A percentile compares a stretch with the other conserved stretches of the same genome.
These are phyloP conservation scores for Myzus persicae DNA, from an alignment of 1,140 invertebrate species.

Conservation along the genomic window DNA sequence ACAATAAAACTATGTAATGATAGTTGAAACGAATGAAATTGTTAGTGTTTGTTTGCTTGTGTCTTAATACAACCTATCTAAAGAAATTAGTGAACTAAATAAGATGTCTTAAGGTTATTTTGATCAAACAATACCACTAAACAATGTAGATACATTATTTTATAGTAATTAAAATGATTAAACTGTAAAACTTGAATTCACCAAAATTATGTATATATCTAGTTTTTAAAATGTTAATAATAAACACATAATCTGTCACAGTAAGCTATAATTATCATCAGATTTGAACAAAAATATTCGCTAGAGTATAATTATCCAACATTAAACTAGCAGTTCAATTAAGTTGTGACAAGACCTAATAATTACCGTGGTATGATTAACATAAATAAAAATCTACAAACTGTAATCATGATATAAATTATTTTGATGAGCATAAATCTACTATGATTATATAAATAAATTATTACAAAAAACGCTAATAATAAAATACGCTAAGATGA, in stretches of 20 bases:
- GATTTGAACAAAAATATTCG: not conserved
- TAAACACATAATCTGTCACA: not conserved
- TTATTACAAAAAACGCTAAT: not conserved
- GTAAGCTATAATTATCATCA: not conserved
- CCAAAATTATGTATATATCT: not conserved
- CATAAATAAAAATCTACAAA: not conserved
- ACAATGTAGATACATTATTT: no score
- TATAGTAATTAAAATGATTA: not conserved
- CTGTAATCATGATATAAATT: not conserved
- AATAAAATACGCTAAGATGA: not conserved
- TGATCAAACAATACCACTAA: not conserved
- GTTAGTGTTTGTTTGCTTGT: not conserved
- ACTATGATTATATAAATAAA: not conserved
- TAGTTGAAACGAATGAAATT: not conserved
- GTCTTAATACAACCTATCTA: not conserved
- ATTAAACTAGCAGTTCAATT: not conserved
- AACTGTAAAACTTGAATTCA: not conserved
- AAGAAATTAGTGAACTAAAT: not conserved
- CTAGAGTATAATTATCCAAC: not conserved
- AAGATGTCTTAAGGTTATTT: not conserved
- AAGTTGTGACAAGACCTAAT: not conserved
- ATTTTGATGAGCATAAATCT: not conserved
- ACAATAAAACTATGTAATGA: not conserved
- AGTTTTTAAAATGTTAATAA: not conserved
- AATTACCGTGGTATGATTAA: not conserved